These are phyloP conservation scores for Neodiprion fabricii DNA, from an alignment of 1,140 invertebrate genomes.

Conservation along the genomic window DNA sequence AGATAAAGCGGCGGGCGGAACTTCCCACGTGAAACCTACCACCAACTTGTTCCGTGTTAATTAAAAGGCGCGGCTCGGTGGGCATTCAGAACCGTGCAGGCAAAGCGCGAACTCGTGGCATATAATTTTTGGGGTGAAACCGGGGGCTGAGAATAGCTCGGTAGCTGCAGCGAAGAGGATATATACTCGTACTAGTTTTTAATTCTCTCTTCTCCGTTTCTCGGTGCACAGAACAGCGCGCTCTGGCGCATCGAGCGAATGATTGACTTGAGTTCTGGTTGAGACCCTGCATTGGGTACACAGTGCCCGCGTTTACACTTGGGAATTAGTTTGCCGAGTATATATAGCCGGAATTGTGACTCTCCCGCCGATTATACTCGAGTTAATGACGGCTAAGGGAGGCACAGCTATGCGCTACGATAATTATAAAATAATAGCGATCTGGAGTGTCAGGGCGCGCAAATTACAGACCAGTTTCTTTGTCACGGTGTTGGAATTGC, in stretches of 20 bases:
- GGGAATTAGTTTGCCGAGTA: conserved; percentile 2
- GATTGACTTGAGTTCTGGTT: not conserved
- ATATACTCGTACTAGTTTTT: no score
- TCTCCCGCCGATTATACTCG: not conserved
- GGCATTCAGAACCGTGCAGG: not conserved
- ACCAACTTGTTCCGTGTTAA: not conserved
- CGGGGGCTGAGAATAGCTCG: no score
- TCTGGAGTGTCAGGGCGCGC: no score
- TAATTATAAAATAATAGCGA: conserved; percentile 1
- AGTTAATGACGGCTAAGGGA: no score
- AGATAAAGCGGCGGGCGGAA: not conserved
- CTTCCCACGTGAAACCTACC: not conserved
- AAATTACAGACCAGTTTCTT: no score
- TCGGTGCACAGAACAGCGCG: no score
- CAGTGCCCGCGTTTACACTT: not conserved
- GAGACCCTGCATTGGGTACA: not conserved
- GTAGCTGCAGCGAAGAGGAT: no score
- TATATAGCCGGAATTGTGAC: not conserved
- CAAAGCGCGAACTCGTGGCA: not conserved
- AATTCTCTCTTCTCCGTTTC: no score
- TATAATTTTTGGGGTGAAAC: not conserved
- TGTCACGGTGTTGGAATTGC: no score
- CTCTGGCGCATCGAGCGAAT: not conserved
- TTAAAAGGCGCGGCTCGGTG: not conserved
- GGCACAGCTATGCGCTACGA: not conserved